A percentile compares a stretch with the other conserved stretches of the same genome.
phyloP scores from a whole-genome alignment of 2,888 invertebrate species.

The Megastigmus dorsalis region DNA sequence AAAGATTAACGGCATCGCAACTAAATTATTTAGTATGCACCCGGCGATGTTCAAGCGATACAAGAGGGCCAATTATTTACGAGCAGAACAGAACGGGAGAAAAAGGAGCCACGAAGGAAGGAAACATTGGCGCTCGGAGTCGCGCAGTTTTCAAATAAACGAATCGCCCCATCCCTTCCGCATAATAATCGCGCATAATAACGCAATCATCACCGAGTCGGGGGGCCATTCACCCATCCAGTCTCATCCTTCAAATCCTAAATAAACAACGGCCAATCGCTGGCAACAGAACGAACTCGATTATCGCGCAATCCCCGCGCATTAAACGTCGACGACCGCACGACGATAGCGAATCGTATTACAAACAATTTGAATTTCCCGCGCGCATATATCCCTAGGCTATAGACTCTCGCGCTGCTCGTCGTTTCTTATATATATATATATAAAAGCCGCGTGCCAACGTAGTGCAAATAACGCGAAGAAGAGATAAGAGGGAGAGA shows the following conservation, averaged over 20 bases:
- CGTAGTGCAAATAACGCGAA: slow-evolving; percentile 7
- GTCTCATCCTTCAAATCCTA: slow-evolving; percentile 47
- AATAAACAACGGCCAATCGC: slow-evolving; percentile 51
- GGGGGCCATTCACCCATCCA: neutral
- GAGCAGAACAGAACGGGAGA: no score
- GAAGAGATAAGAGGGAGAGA: no score
- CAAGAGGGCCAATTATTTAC: no score
- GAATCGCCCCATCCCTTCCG: slow-evolving; percentile 5
- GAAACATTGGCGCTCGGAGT: no score
- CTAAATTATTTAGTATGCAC: no score
- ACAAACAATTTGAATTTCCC: slow-evolving; percentile 52
- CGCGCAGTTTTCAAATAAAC: slow-evolving; percentile 19
- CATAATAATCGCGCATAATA: slow-evolving; percentile 46
- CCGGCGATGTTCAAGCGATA: no score
- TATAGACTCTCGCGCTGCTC: no score
- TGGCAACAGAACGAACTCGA: slow-evolving; percentile 51
- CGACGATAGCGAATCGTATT: slow-evolving; percentile 28
- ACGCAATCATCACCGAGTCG: slow-evolving; percentile 45
- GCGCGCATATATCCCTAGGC: neutral
- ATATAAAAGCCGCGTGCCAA: no score
- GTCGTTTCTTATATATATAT: no score
- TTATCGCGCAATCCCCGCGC: slow-evolving; percentile 45
- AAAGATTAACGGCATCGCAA: no score
- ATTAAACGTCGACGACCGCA: slow-evolving; percentile 21
- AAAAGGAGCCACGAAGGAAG: no score